Evolutionary conservation across 2,113 vertebrate species (phyloP).

Genomic region (Clarias batrachus): DNA sequence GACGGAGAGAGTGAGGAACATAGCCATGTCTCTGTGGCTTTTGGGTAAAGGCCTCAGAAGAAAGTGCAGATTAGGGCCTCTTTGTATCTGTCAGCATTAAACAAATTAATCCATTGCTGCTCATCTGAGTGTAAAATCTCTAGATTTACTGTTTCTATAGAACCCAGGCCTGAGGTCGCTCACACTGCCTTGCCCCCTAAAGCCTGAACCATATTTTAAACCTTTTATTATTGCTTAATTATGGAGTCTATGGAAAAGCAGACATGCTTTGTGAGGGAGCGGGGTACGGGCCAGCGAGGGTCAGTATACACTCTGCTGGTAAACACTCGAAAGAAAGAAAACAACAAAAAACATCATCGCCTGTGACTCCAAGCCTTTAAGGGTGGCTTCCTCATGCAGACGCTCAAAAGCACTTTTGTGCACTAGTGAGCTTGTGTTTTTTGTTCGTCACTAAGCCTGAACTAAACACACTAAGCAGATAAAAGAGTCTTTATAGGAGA

Average conservation of each 20-base stretch:
- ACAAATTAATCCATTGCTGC: slow-evolving; percentile 92
- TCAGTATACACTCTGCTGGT: slow-evolving; percentile 43
- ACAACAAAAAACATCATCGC: slow-evolving; percentile 50
- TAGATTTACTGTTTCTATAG: slow-evolving; percentile 84
- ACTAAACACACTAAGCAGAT: slow-evolving; percentile 49
- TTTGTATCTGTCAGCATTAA: slow-evolving; percentile 84
- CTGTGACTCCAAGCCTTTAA: slow-evolving; percentile 57
- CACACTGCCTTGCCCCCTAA: slow-evolving; percentile 64
- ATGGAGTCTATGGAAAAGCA: slow-evolving; percentile 24
- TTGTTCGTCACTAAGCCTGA: slow-evolving; percentile 45
- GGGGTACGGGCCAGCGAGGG: background rate
- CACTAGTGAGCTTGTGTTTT: slow-evolving; percentile 41
- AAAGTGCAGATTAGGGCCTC: slow-evolving; percentile 81
- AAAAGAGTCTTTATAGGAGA: slow-evolving; percentile 37
- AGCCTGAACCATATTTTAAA: slow-evolving; percentile 38
- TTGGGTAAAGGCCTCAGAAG: slow-evolving; percentile 77
- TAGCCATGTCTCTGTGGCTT: slow-evolving; percentile 61
- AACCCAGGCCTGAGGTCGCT: slow-evolving; percentile 72
- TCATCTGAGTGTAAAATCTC: slow-evolving; percentile 96
- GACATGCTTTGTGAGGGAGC: background rate
- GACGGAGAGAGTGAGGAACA: slow-evolving; percentile 64
- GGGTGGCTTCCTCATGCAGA: slow-evolving; percentile 62
- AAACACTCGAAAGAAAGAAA: slow-evolving; percentile 58
- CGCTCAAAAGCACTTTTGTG: slow-evolving; percentile 65
- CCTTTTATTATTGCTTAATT: slow-evolving; percentile 48